Conservation (phyloP, 2,888 invertebrate species). For the Gastrophysa polygoni region DNA sequence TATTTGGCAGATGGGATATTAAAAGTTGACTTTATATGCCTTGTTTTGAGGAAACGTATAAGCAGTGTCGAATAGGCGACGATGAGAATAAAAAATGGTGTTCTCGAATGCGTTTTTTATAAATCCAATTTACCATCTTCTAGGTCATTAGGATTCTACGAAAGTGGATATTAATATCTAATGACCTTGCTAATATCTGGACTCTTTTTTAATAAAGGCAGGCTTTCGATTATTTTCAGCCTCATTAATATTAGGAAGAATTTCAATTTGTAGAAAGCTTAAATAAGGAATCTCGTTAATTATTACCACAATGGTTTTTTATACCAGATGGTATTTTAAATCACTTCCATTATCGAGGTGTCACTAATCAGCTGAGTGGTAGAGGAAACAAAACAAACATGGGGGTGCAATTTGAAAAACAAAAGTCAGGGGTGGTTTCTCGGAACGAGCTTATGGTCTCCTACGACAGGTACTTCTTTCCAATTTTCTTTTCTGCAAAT, state of each 20-base stretch:
- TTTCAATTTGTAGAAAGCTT: background rate
- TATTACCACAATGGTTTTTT: background rate
- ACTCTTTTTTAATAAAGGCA: background rate
- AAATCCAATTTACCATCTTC: background rate
- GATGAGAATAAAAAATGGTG: background rate
- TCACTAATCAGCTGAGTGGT: too few species aligned
- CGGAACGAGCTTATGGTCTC: too few species aligned
- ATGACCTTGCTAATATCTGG: background rate
- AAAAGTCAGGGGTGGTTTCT: too few species aligned
- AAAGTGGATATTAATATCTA: background rate
- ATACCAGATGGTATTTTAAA: too few species aligned
- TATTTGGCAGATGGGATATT: background rate
- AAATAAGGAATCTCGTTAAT: background rate
- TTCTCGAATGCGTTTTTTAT: background rate
- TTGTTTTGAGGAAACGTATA: background rate
- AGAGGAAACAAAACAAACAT: too few species aligned
- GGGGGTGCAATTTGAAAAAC: too few species aligned
- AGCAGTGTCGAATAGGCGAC: slow-evolving; percentile 1
- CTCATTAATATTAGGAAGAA: background rate
- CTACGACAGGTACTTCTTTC: too few species aligned
- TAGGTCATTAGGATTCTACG: background rate
- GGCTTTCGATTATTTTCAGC: background rate
- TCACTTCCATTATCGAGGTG: too few species aligned
- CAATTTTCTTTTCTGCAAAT: too few species aligned
- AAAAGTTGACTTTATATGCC: background rate